Conservation (phyloP, 2,888 invertebrate genomes). For the Parelbella ahira region DNA sequence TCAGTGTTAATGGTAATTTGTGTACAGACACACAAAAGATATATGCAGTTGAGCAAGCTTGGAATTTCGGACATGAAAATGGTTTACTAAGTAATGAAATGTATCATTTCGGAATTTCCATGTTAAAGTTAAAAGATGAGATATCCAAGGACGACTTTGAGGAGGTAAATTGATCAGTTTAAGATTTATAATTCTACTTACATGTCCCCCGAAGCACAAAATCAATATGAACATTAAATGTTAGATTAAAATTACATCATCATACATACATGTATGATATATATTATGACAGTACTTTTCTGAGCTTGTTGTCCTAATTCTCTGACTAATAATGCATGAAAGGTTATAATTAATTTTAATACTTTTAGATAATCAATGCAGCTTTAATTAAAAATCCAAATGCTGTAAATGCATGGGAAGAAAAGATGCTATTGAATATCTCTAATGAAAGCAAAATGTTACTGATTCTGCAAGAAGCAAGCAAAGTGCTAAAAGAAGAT, state of each 20-base stretch:
- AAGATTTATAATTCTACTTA: too few species aligned
- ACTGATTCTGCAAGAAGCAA: conserved; percentile 52
- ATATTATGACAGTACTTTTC: too few species aligned
- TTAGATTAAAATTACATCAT: too few species aligned
- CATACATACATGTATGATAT: too few species aligned
- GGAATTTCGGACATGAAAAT: conserved; percentile 61
- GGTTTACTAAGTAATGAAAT: conserved; percentile 59
- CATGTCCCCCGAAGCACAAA: too few species aligned
- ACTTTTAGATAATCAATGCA: conserved; percentile 57
- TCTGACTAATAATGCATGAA: too few species aligned
- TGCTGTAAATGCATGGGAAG: conserved; percentile 54
- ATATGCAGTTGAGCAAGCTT: conserved; percentile 58
- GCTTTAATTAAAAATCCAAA: conserved; percentile 50
- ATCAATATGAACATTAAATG: too few species aligned
- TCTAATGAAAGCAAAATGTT: conserved; percentile 59
- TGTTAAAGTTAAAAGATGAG: conserved; percentile 56
- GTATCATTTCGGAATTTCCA: conserved; percentile 64
- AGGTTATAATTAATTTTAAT: too few species aligned
- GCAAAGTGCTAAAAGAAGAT: conserved; percentile 48
- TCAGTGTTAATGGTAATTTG: conserved; percentile 45
- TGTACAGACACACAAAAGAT: conserved; percentile 56
- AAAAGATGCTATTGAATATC: conserved; percentile 51
- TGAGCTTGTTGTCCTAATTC: too few species aligned
- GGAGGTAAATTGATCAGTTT: too few species aligned
- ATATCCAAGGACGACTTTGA: conserved; percentile 46